Base-by-base conservation (phyloP, 2,888 invertebrate genomes). In the Eumacrocentrus americanus region DNA sequence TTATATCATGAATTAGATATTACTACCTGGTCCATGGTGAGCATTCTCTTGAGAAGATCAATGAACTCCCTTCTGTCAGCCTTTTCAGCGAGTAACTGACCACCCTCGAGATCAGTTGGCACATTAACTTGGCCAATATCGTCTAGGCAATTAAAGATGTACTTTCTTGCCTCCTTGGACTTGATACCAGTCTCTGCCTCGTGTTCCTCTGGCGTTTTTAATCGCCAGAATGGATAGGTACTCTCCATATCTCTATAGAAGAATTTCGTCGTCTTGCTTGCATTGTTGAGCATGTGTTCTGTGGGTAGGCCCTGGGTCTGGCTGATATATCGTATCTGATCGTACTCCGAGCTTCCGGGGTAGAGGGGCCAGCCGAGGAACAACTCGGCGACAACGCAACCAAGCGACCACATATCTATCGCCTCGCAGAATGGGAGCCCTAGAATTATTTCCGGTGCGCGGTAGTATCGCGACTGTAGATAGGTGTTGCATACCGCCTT, bases 401-500 rank as follows among this genome's bases (percentile, higher is more conserved):
- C 99, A 69, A 99, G 84, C 4, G 98, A 98, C 99, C 99, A 99
- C 98, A 99, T 99, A 83, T 99, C 99, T 74, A 99, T 99, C 11
- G 98, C 96, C 83, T 99, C 99, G 84, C 97, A 97, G 84, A 99
- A 99, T 64, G 98, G 98, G 72, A 99, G 85, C 18, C 99, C 99
- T 75, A 97, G 86, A 77, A 98, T 97, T 76, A 97, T 97, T 83
- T 97, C 97, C 1, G 97, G 97, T 34, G 97, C 96, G 70, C 98
- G 91, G 63, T 99, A 99, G 81, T 99, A 99, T 79, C 99, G 88
- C 74, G 98, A 98, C 84, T 99, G 99, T 75, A 99, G 86, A 82
- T 99, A 99, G 6, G 99, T 99, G 80, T 99, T 99, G 83, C 98
- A 98, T 51, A 99, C 98, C 11, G 98, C 98, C 84, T 99, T 99